phyloP scores from a whole-genome alignment of 1,140 invertebrate species.

The Drosophila repletoides region DNA sequence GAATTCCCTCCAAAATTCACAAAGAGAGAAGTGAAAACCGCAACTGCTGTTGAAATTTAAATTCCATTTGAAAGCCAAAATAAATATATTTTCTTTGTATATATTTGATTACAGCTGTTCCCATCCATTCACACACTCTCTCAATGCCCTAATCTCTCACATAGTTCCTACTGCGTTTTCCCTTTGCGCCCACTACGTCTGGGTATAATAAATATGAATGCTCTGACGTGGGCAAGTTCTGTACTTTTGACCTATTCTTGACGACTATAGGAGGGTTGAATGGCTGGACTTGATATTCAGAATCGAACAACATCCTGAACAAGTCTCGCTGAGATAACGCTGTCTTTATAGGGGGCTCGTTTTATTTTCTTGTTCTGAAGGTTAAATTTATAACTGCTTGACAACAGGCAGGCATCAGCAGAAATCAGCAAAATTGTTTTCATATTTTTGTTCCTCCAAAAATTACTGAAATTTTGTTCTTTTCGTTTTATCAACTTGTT shows the following conservation, averaged over 20 bases:
- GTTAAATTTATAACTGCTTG: conserved; percentile 28
- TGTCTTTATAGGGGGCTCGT: conserved; percentile 27
- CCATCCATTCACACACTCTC: background rate
- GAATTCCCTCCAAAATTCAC: too few relatives aligned
- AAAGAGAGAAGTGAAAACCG: too few relatives aligned
- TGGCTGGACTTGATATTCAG: conserved; percentile 8
- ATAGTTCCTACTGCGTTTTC: background rate
- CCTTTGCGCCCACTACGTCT: background rate
- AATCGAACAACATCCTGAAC: conserved; percentile 39
- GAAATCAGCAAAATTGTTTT: conserved; percentile 17
- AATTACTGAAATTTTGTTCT: conserved; percentile 21
- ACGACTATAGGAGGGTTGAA: conserved; percentile 14
- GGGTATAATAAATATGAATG: too few relatives aligned
- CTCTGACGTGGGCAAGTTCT: background rate
- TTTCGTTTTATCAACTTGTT: conserved; percentile 68
- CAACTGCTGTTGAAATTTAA: too few relatives aligned
- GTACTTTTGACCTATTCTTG: conserved; percentile 28
- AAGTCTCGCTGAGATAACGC: conserved; percentile 18
- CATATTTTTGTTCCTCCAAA: conserved; percentile 42
- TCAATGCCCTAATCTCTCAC: background rate
- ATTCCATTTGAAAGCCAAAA: too few relatives aligned
- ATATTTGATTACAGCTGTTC: background rate
- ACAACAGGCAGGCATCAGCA: conserved; percentile 4
- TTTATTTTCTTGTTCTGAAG: conserved; percentile 21
- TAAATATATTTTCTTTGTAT: background rate